Base-by-base conservation (phyloP, 2,888 invertebrate genomes). In the Leptopilina drosophilae region DNA sequence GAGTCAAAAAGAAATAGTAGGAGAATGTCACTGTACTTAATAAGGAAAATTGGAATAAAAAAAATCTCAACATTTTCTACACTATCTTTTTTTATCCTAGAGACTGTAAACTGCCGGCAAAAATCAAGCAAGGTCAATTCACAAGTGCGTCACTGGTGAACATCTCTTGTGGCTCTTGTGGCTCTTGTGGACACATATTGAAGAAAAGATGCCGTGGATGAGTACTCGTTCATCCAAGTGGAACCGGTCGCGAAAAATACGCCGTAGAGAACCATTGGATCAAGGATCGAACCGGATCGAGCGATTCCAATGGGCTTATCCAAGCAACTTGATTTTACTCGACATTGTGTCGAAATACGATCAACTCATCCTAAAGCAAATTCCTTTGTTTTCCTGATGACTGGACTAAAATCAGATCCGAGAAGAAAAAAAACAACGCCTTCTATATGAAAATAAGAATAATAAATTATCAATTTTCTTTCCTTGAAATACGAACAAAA, bases 91-190 rank as follows among this genome's bases (percentile, higher is more conserved):
- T 20, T 9, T 15, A 33, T 33, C 33, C 33, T 33, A 33, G 46
- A 66, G 66, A 15, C 15, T 42, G 53, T 14, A 26, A 77, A 69
- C 14, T 59, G 65, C n/a, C 76, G 78, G 15, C 76, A 79, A 82
- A 80, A 80, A 69, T 79, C 76, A 69, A 69, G 26, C 78, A 79
- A 80, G 78, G 80, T 79, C 75, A 77, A 11, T 46, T 79, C 76
- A 62, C 75, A 49, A 62, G 62, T 53, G 76, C 76, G 78, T 78
- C 42, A 9, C 15, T 64, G 53, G 53, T 12, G 1, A 73, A 73
- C 53, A 53, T 56, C 53, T 73, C 42, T 33, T 33, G 33, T 33
- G 33, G 33, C 33, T 33, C 46, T 7, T 73, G 73, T 56, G 56
- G 73, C 56, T 56, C 14, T 40, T 73, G n/a, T 59, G 73, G 73